Base-by-base conservation (phyloP, 2,113 vertebrate genomes). In the Syngnathoides biaculeatus region DNA sequence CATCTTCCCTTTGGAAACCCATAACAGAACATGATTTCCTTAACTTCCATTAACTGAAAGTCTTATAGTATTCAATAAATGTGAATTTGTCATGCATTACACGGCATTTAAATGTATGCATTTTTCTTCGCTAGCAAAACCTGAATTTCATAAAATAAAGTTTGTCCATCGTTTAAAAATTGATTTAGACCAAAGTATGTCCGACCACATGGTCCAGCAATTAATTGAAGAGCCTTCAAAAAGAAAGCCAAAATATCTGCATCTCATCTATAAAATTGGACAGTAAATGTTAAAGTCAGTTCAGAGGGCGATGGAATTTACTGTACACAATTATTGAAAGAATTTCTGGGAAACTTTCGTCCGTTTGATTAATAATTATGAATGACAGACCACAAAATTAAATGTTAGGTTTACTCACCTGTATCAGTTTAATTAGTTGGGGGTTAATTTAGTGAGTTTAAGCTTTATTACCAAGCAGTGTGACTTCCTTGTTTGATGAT, bases 331-430 rank as follows among this genome's bases (percentile, higher is more conserved):
- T 59, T 35, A 47, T 69, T 65, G 9, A 30, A 61, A 60, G 42
- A 26, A 40, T 69, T 0, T 15, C 4, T 43, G 42, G 56, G 55
- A 76, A 61, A 3, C 60, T 74, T 63, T 35, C 69, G 57, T 56
- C 59, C 59, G 20, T 26, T 42, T 59, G 30, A 63, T 22, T 45
- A 24, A 35, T 20, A 47, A 26, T 13, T 70, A 19, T 56, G 26
- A 47, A 67, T 53, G 22, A 65, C 26, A 65, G 42, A 66, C 43
- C 45, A 69, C 35, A 47, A 9, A 50, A 22, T 66, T 12, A 40
- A 67, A 20, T 55, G 68, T 66, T 71, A 67, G 11, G 15, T 84
- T 82, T 67, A 90, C 89, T 89, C 82, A 90, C 89, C 89, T 90
- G 81, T 26, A 77, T 77, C 55, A 5, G 62, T 71, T 62, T 72